Conservation (phyloP, 2,888 invertebrate species). For the Leptinotarsa haldemani region DNA sequence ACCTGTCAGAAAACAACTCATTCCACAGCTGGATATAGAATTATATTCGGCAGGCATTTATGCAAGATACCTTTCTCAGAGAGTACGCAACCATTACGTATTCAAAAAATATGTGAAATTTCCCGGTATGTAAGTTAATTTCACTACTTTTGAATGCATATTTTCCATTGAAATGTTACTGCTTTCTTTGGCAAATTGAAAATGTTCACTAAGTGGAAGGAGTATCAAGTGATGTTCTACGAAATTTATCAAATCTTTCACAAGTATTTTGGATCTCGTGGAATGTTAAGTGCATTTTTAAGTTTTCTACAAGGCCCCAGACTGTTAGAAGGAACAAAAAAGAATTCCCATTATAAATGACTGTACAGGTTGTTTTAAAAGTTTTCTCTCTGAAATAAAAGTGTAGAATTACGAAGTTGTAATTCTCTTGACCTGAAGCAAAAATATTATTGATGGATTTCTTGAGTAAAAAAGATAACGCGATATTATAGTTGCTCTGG, state of each 20-base stretch:
- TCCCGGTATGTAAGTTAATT: too few relatives aligned
- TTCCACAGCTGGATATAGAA: too few relatives aligned
- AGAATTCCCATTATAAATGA: conserved; percentile 53
- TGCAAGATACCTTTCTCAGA: too few relatives aligned
- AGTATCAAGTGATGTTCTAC: conserved; percentile 12
- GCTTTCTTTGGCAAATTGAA: neutral
- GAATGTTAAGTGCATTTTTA: conserved; percentile 46
- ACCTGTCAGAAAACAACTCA: too few relatives aligned
- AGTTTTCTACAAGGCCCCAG: conserved; percentile 42
- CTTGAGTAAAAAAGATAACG: conserved; percentile 56
- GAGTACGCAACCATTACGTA: too few relatives aligned
- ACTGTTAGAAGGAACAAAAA: conserved; percentile 41
- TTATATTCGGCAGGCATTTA: too few relatives aligned
- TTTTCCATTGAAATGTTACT: too few relatives aligned
- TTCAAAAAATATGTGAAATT: too few relatives aligned
- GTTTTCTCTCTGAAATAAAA: conserved; percentile 48
- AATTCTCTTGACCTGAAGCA: conserved; percentile 59
- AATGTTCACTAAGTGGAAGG: conserved; percentile 1
- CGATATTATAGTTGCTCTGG: conserved; percentile 53
- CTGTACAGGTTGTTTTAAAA: conserved; percentile 53
- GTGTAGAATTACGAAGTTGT: conserved; percentile 56
- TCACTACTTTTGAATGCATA: too few relatives aligned
- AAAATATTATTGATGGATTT: conserved; percentile 60
- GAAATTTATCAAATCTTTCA: conserved; percentile 36
- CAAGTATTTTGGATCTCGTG: conserved; percentile 32